Conservation (phyloP, 2,888 invertebrate genomes). For the Eupithecia abbreviata region DNA sequence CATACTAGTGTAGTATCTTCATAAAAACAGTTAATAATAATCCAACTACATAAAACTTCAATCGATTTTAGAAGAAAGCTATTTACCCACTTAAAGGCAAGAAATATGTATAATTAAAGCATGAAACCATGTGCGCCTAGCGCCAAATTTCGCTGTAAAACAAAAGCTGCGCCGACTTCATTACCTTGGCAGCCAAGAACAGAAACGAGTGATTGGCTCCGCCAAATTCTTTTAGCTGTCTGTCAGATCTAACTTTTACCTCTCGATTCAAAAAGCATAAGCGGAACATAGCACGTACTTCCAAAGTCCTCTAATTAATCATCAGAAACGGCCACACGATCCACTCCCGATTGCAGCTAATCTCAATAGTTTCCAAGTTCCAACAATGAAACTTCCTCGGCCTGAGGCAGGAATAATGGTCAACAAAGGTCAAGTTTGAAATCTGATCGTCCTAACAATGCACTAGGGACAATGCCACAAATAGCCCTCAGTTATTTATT, state of each 20-base stretch:
- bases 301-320: conserved; percentile 29
- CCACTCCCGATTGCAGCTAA: conserved; percentile 30
- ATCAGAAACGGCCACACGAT: conserved; percentile 29
- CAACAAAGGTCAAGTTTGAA: conserved; percentile 68
- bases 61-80: background rate
- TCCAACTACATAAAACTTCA: background rate
- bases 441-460: conserved; percentile 70
- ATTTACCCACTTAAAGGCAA: background rate
- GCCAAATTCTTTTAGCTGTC: background rate
- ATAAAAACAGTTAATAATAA: background rate
- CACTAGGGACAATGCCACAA: conserved; percentile 56
- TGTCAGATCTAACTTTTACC: background rate
- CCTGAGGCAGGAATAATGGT: conserved; percentile 58
- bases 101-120: background rate
- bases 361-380: conserved; percentile 34
- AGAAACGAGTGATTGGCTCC: background rate
- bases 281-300: background rate
- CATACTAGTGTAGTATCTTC: background rate
- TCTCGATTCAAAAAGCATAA: background rate
- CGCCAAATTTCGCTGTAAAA: background rate
- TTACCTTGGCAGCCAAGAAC: background rate
- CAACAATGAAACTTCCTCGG: conserved; percentile 39
- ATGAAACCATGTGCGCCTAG: background rate
- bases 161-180: background rate
- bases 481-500: conserved; percentile 40